Conservation (phyloP, 1,140 invertebrate species). For the Rhagoletis zephyria region DNA sequence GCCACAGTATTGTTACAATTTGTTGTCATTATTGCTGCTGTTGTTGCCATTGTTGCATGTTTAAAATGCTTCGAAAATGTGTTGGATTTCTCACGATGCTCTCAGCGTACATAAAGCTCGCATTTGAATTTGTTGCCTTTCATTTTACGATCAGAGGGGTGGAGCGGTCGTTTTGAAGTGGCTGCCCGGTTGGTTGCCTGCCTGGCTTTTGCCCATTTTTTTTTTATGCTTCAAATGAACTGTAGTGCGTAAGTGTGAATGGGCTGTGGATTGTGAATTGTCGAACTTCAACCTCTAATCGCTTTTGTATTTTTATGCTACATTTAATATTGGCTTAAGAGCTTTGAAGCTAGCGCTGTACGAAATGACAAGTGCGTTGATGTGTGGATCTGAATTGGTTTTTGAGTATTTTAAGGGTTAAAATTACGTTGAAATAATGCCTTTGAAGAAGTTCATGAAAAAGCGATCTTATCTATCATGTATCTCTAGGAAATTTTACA, state of each 20-base stretch:
- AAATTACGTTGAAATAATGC: background rate
- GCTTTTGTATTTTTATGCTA: constrained; percentile 73
- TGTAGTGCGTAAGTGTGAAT: constrained; percentile 7
- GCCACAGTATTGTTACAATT: background rate
- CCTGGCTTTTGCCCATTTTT: constrained; percentile 49
- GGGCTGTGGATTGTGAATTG: constrained; percentile 29
- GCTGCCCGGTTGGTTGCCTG: constrained; percentile 24
- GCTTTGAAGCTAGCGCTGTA: constrained; percentile 69
- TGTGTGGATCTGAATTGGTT: background rate
- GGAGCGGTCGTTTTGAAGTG: constrained; percentile 6
- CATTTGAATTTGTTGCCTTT: background rate
- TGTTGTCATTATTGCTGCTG: constrained; percentile 33
- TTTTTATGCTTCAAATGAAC: constrained; percentile 3
- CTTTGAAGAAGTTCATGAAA: background rate
- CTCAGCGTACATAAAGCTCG: constrained; percentile 11
- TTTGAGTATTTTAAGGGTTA: background rate
- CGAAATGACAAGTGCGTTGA: constrained; percentile 18
- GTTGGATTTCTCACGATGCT: constrained; percentile 68
- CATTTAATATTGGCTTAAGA: constrained; percentile 74
- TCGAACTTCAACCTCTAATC: constrained; percentile 55
- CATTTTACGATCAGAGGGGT: background rate
- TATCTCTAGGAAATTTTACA: too few species aligned
- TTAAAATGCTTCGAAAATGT: constrained; percentile 70
- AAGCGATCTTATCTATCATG: too few species aligned
- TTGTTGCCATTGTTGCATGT: constrained; percentile 53